Evolutionary conservation across 2,888 invertebrate species (phyloP), one percentile per base, ranked within the genome.

Genomic region (Coleophora deauratella): DNA sequence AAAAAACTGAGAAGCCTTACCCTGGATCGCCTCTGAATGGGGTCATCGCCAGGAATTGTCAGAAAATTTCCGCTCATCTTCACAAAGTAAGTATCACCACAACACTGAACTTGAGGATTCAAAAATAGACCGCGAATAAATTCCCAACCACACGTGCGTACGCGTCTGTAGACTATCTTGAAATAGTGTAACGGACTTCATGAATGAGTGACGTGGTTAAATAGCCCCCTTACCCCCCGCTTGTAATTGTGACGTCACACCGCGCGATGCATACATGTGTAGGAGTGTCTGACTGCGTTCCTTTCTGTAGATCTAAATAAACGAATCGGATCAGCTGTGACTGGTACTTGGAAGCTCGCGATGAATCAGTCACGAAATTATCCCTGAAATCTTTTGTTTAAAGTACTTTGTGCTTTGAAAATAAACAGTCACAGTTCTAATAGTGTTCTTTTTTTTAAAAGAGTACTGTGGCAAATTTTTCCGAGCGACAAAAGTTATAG

Each of bases 181-280:
- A 58, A 80, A 72, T 85, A 78, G 55, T 67, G 61, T 51, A 50
- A 45, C 21, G 39, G 35, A 47, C 57, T 78, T 84, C 69, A 80
- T 85, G 85, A 85, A 85, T 85, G 85, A 59, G 65, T 85, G 85
- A 85, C 84, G 85, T 74, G 73, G 64, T 75, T 71, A 76, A 73
- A 78, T 78, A 75, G 58, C 57, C 51, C 52, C 54, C 53, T 35
- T 42, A 40, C 47, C 63, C 47, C 50, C 41, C 44, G 38, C 37
- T 40, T 41, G 43, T 45, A 55, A 40, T 46, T 43, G 59, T 70
- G 75, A 74, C 75, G 75, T 70, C 60, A 62, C 49, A 35, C 27
- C 35, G 35, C 43, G 49, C 42, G 44, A 42, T 51, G 42, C 51
- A 53, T 45, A 47, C 46, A 46, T 38, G 48, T 49, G 68, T 67